Base-by-base conservation (phyloP, 2,113 vertebrate genomes). In the Australoheros scitulus region DNA sequence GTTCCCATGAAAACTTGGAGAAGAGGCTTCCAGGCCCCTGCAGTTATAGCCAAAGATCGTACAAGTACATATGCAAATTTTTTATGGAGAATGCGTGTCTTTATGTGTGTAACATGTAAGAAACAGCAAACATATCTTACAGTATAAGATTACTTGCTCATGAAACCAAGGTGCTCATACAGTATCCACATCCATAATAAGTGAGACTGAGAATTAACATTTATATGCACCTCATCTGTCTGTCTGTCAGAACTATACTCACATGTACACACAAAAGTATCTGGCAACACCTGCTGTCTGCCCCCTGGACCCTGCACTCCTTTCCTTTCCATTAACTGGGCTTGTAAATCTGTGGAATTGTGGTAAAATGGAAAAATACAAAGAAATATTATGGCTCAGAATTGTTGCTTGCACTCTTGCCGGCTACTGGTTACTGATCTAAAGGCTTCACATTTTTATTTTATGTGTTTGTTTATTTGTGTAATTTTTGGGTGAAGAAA, bases 351-450 rank as follows among this genome's bases (percentile, higher is more conserved):
- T 70, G 24, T 75, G 26, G 63, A 14, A 78, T 60, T 70, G 13
- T n/a, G 11, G 32, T 50, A 17, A 86, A 83, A 89, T 92, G 87
- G 50, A 87, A 84, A 89, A 83, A 81, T 64, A 84, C 75, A 36
- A 77, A 77, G 13, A 7, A 56, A 34, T 38, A 72, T 61, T 52
- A 70, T 52, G 74, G 52, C 81, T 68, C 68, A 36, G 36, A 81
- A 70, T 79, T 34, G 52, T 80, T 32, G 60, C 65, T 85, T 50
- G 9, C 29, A 29, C 72, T 76, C 65, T 76, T 43, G 57, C 60
- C 57, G 82, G 61, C 80, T 90, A 85, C 85, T 85, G 83, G 70
- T 81, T 85, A 58, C 81, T 91, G 82, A 91, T 83, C 47, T 79
- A 61, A 79, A 81, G 77, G 26, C 77, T 83, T 83, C 58, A 87